Evolutionary conservation across 2,113 vertebrate species (phyloP), one percentile per base, ranked within the genome.

Genomic region (Noctilio leporinus): DNA sequence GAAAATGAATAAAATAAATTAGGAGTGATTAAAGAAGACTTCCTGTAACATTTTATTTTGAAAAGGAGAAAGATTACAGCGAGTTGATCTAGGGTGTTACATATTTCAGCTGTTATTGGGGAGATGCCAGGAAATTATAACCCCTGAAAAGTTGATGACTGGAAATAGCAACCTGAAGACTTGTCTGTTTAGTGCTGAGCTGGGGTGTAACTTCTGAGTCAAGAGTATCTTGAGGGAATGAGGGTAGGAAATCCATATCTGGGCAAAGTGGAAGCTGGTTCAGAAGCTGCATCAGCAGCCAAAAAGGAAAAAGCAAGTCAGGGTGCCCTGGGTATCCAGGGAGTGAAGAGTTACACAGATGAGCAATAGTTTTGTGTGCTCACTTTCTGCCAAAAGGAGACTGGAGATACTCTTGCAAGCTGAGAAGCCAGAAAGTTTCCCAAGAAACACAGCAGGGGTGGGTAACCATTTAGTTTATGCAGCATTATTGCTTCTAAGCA

Each of bases 121-220:
- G 75, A 96, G 85, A 93, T 86, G 57, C 91, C 85, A 78, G 91
- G 89, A 81, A 95, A 78, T 43, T n/a, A 38, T 9, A 78, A 82
- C 72, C n/a, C 62, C 69, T 24, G 65, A 87, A 84, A 51, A 64
- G 17, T 4, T 75, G 28, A 40, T n/a, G n/a, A 53, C 19, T 8
- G 49, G 76, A 96, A 77, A 87, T 86, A 38, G 33, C n/a, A 40
- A 49, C 53, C 22, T 87, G 76, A 91, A 83, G 53, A 40, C 24
- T 49, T 12, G 53, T 28, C 82, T 96, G 35, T 64, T 70, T 53
- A 16, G 53, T 78, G 57, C 88, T 43, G n/a, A 90, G 45, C 20
- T 28, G 17, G n/a, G 38, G 57, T 65, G 65, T 72, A 30, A 76
- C 76, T 88, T 93, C 35, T 70, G 70, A 76, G 88, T 84, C 83